These are phyloP conservation scores for Erebia epiphron DNA, from an alignment of 2,888 invertebrate species.

Conservation along the genomic window DNA sequence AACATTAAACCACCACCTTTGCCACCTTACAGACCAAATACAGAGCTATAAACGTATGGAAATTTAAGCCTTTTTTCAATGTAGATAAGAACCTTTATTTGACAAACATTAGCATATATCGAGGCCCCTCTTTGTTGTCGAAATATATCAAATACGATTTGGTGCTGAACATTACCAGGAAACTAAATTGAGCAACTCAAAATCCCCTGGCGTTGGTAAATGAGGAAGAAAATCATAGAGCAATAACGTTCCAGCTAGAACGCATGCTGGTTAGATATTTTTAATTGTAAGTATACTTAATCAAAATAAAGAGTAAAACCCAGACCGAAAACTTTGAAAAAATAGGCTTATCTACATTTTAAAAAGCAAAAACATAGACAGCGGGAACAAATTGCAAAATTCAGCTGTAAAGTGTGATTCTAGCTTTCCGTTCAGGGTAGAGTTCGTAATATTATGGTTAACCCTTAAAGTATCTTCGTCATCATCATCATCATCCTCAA, in stretches of 20 bases:
- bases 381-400: too few relatives aligned
- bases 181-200: constrained; percentile 58
- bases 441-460: too few relatives aligned
- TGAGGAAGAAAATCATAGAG: constrained; percentile 50
- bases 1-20: constrained; percentile 73
- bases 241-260: not conserved
- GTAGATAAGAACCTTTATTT: constrained; percentile 35
- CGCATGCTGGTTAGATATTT: not conserved
- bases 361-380: too few relatives aligned
- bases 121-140: constrained; percentile 37
- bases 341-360: too few relatives aligned
- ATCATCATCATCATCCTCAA: too few relatives aligned
- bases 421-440: too few relatives aligned
- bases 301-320: too few relatives aligned
- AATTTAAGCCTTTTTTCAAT: constrained; percentile 58
- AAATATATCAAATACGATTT: constrained; percentile 43
- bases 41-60: constrained; percentile 44
- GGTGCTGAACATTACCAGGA: constrained; percentile 61
- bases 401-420: too few relatives aligned
- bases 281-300: too few relatives aligned
- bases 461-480: too few relatives aligned
- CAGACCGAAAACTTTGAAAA: too few relatives aligned
- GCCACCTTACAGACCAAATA: constrained; percentile 58
- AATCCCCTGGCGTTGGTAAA: constrained; percentile 44
- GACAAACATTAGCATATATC: constrained; percentile 16